Evolutionary conservation across 2,797 vertebrate species (phyloP).

Genomic region (Artibeus lituratus): DNA sequence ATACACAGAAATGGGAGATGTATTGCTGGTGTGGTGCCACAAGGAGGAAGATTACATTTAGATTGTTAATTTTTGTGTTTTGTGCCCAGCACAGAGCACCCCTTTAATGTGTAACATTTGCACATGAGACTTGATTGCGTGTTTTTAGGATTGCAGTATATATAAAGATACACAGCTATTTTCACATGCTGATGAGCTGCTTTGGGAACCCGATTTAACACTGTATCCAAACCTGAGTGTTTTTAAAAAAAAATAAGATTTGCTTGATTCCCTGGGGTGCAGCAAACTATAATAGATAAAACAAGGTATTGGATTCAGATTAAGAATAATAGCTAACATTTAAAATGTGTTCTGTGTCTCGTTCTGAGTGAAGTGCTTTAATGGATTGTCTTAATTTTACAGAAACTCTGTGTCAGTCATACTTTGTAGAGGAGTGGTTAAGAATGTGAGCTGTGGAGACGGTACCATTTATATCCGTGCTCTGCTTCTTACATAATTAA

Average conservation of each 20-base stretch:
- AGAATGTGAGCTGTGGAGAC: neutral
- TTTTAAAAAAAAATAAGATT: neutral
- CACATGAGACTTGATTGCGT: neutral
- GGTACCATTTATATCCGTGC: neutral
- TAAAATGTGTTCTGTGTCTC: neutral
- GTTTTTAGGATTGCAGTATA: neutral
- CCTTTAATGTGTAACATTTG: neutral
- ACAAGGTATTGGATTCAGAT: neutral
- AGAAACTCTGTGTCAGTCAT: neutral
- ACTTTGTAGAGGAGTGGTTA: neutral
- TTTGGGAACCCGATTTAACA: slow-evolving; percentile 11
- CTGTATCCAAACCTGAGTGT: neutral
- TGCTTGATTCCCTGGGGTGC: neutral
- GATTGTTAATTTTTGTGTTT: neutral
- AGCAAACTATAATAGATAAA: neutral
- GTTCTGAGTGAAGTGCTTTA: slow-evolving; percentile 22
- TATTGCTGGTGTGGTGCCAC: neutral
- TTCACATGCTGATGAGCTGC: neutral
- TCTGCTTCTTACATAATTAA: slow-evolving; percentile 34
- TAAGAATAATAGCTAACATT: neutral
- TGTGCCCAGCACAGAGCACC: neutral
- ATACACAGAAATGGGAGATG: neutral
- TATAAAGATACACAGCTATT: neutral
- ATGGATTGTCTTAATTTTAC: slow-evolving; percentile 16
- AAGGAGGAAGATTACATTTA: neutral